phyloP scores from a whole-genome alignment of 92 coral and sea anemone genomes.

The Epizoanthus scotinus region DNA sequence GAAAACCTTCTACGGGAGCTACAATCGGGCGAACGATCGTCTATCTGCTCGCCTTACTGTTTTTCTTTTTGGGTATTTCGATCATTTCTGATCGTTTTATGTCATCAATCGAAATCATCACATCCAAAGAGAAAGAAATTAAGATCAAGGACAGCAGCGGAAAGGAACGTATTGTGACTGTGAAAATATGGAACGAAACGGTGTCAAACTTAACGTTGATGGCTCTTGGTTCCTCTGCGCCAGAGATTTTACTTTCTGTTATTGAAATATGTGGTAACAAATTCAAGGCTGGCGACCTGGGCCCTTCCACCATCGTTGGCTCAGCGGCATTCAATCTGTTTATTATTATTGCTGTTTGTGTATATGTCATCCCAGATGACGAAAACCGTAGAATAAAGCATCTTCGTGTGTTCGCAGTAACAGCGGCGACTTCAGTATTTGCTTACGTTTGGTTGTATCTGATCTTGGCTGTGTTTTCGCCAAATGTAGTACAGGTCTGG shows the following conservation, averaged over 20 bases:
- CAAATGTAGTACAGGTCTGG: slow-evolving; percentile 78
- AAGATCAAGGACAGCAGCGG: slow-evolving; percentile 86
- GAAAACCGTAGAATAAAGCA: slow-evolving; percentile 92
- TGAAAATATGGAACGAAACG: slow-evolving; percentile 99
- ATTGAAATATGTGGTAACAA: slow-evolving; percentile 90
- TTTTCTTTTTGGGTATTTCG: slow-evolving; percentile 95
- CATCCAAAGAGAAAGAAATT: slow-evolving; percentile 97
- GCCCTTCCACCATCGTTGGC: slow-evolving; percentile 98
- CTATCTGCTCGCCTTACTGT: slow-evolving; percentile 82
- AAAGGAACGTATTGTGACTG: slow-evolving; percentile 86
- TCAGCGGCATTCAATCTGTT: slow-evolving; percentile 98
- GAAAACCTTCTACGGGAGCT: slow-evolving; percentile 80
- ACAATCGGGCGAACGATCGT: slow-evolving; percentile 94
- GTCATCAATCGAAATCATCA: slow-evolving; percentile 98
- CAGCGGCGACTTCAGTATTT: slow-evolving; percentile 88
- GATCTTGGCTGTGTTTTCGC: slow-evolving; percentile 81
- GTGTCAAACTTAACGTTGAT: slow-evolving; percentile 97
- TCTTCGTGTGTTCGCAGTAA: slow-evolving; percentile 96
- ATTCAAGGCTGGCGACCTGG: slow-evolving; percentile 95
- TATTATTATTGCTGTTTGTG: slow-evolving; percentile 93
- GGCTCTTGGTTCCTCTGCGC: slow-evolving; percentile 99
- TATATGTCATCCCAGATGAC: slow-evolving; percentile 94
- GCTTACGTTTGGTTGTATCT: slow-evolving; percentile 95
- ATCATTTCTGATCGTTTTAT: slow-evolving; percentile 98
- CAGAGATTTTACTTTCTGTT: slow-evolving; percentile 93